Evolutionary conservation across 2,888 invertebrate species (phyloP).

Genomic region (Calameuta idolon): DNA sequence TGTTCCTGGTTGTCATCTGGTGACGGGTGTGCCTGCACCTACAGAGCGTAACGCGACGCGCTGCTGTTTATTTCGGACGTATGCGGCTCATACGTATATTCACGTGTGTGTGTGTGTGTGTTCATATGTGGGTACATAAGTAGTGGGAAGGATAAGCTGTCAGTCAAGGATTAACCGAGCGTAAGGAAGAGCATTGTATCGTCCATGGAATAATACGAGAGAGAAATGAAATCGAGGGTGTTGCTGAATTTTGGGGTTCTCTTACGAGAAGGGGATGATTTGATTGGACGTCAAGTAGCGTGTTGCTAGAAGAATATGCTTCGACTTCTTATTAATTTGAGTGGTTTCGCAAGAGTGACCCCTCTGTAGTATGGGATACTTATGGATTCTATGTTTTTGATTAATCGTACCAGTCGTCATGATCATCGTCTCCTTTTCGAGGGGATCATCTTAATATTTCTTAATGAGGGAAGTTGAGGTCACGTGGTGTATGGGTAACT

Average conservation of each 20-base stretch:
- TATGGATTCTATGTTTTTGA: not conserved
- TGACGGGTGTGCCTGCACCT: slow-evolving; percentile 41
- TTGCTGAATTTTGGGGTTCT: slow-evolving; percentile 32
- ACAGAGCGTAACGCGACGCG: slow-evolving; percentile 47
- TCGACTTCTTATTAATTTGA: slow-evolving; percentile 66
- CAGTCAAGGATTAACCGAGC: slow-evolving; percentile 62
- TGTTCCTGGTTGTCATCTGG: slow-evolving; percentile 53
- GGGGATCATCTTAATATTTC: not conserved
- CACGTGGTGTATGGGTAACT: not conserved
- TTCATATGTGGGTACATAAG: not conserved
- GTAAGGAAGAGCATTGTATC: slow-evolving; percentile 58
- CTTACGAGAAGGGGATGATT: slow-evolving; percentile 21
- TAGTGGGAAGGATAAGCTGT: slow-evolving; percentile 41
- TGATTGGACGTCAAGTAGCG: slow-evolving; percentile 59
- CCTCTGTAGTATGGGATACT: not conserved
- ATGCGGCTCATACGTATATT: slow-evolving; percentile 16
- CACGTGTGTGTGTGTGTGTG: not conserved
- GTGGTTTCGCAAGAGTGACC: slow-evolving; percentile 56
- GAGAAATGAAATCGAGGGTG: slow-evolving; percentile 56
- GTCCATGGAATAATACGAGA: slow-evolving; percentile 50
- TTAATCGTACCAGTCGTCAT: not conserved
- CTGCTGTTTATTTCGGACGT: slow-evolving; percentile 47
- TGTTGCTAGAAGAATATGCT: slow-evolving; percentile 60
- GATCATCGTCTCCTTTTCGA: not conserved
- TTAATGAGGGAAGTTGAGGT: not conserved